Evolutionary conservation across 2,797 vertebrate genomes (phyloP).

Genomic region (Muscicapa striata): DNA sequence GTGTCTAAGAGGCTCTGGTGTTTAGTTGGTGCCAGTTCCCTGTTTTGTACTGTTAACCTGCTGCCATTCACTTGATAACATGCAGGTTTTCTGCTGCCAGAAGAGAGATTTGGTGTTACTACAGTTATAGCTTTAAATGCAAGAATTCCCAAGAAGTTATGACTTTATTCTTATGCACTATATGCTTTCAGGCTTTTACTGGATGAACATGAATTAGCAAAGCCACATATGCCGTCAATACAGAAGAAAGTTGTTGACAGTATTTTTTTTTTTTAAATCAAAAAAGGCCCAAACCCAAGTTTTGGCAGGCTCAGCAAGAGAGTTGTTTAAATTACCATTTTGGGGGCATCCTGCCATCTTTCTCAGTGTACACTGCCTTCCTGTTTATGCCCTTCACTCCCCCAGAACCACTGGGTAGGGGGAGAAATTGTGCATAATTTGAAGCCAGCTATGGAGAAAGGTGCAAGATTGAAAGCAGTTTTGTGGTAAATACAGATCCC

Average conservation of each 20-base stretch:
- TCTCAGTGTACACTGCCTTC: slow-evolving; percentile 13
- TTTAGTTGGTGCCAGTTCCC: not conserved
- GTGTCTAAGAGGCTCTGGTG: not conserved
- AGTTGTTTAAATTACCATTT: slow-evolving; percentile 24
- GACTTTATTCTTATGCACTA: not conserved
- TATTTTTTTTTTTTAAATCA: not conserved
- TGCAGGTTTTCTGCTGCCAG: not conserved
- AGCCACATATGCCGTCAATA: not conserved
- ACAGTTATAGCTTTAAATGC: not conserved
- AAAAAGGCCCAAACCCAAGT: not conserved
- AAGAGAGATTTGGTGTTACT: not conserved
- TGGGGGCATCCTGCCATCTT: slow-evolving; percentile 22
- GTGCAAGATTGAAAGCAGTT: slow-evolving; percentile 4
- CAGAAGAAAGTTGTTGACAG: not conserved
- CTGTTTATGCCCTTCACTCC: slow-evolving; percentile 52
- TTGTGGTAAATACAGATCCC: not conserved
- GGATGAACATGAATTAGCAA: not conserved
- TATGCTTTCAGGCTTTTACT: not conserved
- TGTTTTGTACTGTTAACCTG: not conserved
- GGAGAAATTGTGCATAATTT: not conserved
- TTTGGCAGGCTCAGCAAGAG: not conserved
- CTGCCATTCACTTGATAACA: not conserved
- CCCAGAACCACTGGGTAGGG: not conserved
- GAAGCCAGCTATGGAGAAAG: not conserved
- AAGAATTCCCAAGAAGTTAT: not conserved